These are phyloP conservation scores for Drosophila tropicalis DNA, from an alignment of 1,140 invertebrate genomes.

Conservation along the genomic window DNA sequence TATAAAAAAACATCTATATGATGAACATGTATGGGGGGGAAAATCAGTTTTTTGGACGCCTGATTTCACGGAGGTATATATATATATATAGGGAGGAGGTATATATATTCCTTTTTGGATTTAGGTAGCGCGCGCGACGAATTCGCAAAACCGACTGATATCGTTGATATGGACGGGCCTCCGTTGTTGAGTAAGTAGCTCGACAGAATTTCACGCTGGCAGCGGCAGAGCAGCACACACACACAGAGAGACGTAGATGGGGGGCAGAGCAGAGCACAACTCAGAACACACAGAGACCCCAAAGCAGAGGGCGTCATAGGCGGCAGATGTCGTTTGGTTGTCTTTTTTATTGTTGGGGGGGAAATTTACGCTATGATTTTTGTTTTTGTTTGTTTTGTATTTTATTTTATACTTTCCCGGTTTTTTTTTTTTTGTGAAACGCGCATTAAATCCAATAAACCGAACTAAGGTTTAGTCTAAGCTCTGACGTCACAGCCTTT, in stretches of 20 bases:
- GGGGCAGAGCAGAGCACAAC: constrained; percentile 18
- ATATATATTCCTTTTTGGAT: constrained; percentile 23
- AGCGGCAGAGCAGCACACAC: constrained; percentile 46
- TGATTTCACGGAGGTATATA: constrained; percentile 4
- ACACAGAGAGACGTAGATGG: constrained; percentile 10
- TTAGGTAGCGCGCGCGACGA: constrained; percentile 65
- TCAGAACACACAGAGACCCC: constrained; percentile 1
- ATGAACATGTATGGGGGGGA: constrained; percentile 47
- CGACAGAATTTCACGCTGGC: constrained; percentile 52
- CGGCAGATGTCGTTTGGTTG: constrained; percentile 23
- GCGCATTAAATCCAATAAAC: constrained; percentile 44
- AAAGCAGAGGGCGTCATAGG: constrained; percentile 20
- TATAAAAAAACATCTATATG: constrained; percentile 43
- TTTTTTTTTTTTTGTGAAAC: constrained; percentile 27
- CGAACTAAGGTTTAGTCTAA: constrained; percentile 24
- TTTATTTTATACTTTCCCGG: background rate
- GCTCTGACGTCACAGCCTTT: constrained; percentile 54
- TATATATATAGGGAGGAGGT: background rate
- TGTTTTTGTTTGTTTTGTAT: constrained; percentile 18
- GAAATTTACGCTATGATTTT: constrained; percentile 55
- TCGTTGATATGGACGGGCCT: constrained; percentile 76
- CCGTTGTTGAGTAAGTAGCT: constrained; percentile 61
- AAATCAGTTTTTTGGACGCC: constrained; percentile 41
- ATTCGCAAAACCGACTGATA: constrained; percentile 80
- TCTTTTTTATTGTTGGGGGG: constrained; percentile 21